Evolutionary conservation across 1,140 invertebrate genomes (phyloP), one percentile per base, ranked within the genome.

Genomic region (Teleogryllus occipitalis): DNA sequence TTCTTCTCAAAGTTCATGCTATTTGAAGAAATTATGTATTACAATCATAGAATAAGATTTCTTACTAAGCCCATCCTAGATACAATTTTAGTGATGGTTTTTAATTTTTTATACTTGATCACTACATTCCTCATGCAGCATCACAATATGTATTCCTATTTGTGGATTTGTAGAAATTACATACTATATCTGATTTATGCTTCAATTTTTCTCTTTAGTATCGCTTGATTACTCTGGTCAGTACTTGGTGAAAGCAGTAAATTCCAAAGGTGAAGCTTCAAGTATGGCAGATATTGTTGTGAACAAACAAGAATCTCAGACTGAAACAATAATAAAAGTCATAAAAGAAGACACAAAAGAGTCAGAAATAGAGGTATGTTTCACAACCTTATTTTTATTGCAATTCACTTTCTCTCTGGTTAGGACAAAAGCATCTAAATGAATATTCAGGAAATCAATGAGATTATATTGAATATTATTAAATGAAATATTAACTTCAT

Each of bases 241-340:
- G 82, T 94, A 93, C 82, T 93, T 91, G 89, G 92, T 92, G 15
- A 87, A 88, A 78, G 93, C 93, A 8, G 88, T 88, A 0, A 95
- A 95, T 86, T 87, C 89, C 65, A 93, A 92, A 18, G 93, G 93
- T 7, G 92, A 94, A 86, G 92, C 93, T 46, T 90, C 92, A 84
- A 93, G 92, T 84, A 91, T 92, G 80, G 93, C 93, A 8, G 93
- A 94, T 85, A 89, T 92, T 77, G 91, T 95, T 8, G 27, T 39
- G 27, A 89, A 92, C 79, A 92, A 93, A 82, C 90, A 91, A 39
- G 49, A 80, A 49, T 47, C 76, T n/a, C 39, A 18, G 6, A 54
- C 48, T 18, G 74, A 80, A 48, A 74, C 76, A 14, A 39, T 22
- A 18, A 72, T 22, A 46, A 74, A 80, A 21, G 54, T 65, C 8